These are phyloP conservation scores for Cygnus atratus DNA, from an alignment of 2,113 vertebrate species.

Conservation along the genomic window DNA sequence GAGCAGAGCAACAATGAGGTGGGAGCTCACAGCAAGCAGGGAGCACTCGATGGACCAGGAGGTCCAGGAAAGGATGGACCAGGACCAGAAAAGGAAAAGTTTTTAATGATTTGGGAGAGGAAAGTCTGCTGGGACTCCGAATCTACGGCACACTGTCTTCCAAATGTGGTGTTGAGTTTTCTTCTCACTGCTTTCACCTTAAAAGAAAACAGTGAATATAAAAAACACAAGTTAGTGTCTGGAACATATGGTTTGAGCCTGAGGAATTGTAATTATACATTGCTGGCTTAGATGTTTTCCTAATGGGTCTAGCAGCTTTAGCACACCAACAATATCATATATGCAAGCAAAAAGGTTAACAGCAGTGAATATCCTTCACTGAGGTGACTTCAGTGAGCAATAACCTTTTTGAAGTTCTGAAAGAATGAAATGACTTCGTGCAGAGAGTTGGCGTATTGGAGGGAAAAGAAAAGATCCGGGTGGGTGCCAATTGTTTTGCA, in stretches of 20 bases:
- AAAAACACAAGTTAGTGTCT: neutral
- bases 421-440: neutral
- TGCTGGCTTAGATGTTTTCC: neutral
- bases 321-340: neutral
- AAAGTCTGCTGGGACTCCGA: neutral
- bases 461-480: accelerated
- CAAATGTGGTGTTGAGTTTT: neutral
- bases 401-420: neutral
- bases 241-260: neutral
- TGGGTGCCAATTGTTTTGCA: neutral
- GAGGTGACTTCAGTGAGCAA: neutral
- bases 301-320: neutral
- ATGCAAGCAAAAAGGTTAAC: neutral
- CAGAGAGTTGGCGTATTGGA: neutral
- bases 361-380: neutral
- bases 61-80: too few relatives aligned
- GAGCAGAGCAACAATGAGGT: neutral
- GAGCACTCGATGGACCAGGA: neutral
- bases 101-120: neutral
- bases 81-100: neutral
- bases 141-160: neutral
- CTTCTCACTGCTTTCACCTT: neutral
- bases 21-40: neutral
- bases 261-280: neutral
- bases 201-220: neutral